Base-by-base conservation (phyloP, 2,797 vertebrate genomes). In the Sebastes oblongus region DNA sequence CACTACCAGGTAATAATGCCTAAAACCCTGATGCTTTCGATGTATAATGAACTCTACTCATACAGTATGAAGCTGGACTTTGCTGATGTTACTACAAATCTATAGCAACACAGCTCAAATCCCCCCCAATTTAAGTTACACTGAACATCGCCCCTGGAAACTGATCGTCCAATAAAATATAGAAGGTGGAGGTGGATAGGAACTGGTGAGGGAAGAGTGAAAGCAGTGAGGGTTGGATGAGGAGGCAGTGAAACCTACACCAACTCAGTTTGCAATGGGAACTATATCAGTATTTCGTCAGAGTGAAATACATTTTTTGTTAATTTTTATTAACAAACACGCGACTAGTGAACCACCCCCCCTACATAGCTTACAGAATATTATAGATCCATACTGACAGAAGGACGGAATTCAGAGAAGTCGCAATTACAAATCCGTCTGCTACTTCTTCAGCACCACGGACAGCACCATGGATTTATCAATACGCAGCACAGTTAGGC, bases 81-180 rank as follows among this genome's bases (percentile, higher is more conserved):
- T 54, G 11, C 18, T 55, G 24, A 39, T 8, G 50, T 67, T 24
- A 22, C 10, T 27, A 13, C 42, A 32, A 52, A 20, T 50, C 18
- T 50, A 20, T 50, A 30, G 30, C 54, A 27, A 50, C 66, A 36
- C 24, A 12, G 25, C 71, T 16, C n/a, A 3, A 58, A 22, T 30
- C n/a, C 18, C 46, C 4, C 11, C 20, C 4, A 56, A 30, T 42
- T 50, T n/a, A 60, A 68, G 55, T 36, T 12, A 18, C 29, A 54
- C 69, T 55, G 42, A 55, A 20, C 30, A 29, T 66, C 13, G 22
- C 50, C 50, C 18, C 66, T 58, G 50, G 50, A 75, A 66, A 72
- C 65, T 39, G 24, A 65, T 55, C 27, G 4, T 55, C 29, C 65
- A 32, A 80, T 74, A 62, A 72, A 74, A 74, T 74, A 77, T 56